Percentiles rank a stretch among this genome's conserved stretches.
Evolutionary conservation across 64 coral and sea anemone genomes (phyloP).

Genomic region (Catalaphyllia jardinei): DNA sequence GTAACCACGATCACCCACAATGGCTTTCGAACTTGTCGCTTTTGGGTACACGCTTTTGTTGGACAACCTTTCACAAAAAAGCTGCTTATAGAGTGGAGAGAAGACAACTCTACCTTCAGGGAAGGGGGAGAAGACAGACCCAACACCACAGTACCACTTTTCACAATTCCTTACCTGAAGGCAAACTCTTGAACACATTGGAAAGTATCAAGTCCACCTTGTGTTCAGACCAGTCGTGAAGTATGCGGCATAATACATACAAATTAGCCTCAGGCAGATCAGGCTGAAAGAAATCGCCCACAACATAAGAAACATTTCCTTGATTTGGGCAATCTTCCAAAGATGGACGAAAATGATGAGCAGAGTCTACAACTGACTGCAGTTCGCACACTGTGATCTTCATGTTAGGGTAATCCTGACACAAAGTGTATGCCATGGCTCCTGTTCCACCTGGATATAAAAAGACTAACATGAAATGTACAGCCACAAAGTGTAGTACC

Average conservation of each 20-base stretch:
- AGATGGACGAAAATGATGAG: constrained; percentile 50
- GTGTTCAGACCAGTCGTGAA: constrained; percentile 60
- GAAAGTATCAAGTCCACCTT: constrained; percentile 56
- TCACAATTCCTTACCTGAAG: constrained; percentile 51
- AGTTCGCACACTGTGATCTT: constrained; percentile 73
- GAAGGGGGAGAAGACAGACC: no score
- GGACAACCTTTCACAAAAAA: no score
- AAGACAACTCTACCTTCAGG: no score
- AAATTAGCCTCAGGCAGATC: constrained; percentile 71
- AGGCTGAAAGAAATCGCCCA: constrained; percentile 62
- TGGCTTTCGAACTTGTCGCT: no score
- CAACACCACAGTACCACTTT: no score
- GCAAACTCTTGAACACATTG: constrained; percentile 60
- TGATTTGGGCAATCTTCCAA: constrained; percentile 70
- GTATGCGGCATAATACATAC: constrained; percentile 51
- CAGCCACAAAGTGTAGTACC: neutral
- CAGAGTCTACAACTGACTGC: constrained; percentile 48
- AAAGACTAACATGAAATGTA: neutral
- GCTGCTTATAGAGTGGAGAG: no score
- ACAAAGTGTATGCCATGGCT: constrained; percentile 53
- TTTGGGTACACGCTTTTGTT: no score
- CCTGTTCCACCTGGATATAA: constrained; percentile 40
- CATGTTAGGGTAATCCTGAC: constrained; percentile 70
- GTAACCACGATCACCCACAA: no score
- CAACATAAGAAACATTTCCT: constrained; percentile 54